Base-by-base conservation (phyloP, 2,113 vertebrate species). In the Theristicus caerulescens region DNA sequence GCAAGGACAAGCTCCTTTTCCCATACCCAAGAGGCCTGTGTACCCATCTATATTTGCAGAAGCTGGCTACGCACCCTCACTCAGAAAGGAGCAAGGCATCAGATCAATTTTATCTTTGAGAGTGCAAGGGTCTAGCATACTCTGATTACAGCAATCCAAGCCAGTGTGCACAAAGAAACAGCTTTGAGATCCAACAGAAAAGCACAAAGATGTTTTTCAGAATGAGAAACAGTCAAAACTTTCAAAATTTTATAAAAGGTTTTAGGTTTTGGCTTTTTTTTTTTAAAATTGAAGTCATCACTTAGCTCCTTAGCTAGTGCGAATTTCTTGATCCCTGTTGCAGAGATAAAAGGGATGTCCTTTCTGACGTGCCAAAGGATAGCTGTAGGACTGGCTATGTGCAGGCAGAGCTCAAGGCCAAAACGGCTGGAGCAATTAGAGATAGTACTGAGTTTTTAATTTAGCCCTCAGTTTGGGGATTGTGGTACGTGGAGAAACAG, bases 1-100 rank as follows among this genome's bases (percentile, higher is more conserved):
- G 6, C 51, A 42, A 82, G 40, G 51, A 66, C 57, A 11, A 17
- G 38, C 83, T 92, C 18, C 81, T 15, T 7, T 7, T 10, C 51
- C 14, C n/a, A 3, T 0, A 4, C 16, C 49, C 61, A 6, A 24
- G 47, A 13, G 55, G 25, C 26, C 61, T 4, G 5, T 1, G 54
- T 15, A 16, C 49, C 57, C 69, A 24, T 7, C 34, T 25, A 0
- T 1, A 10, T 21, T 16, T 38, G 74, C 73, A 47, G 38, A 10
- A 34, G 38, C 16, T 31, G 32, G 40, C 38, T 11, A 4, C 2
- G 1, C 32, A 32, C 16, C 26, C 64, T 27, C 36, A 3, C 51
- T 36, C 16, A 17, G 76, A 36, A n/a, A 61, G 42, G 31, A 84
- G 44, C 6, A 16, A 26, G 47, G 29, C 42, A 16, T 25, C 24